Evolutionary conservation across 2,888 invertebrate genomes (phyloP), one percentile per base, ranked within the genome.

Genomic region (Rhagium mordax): DNA sequence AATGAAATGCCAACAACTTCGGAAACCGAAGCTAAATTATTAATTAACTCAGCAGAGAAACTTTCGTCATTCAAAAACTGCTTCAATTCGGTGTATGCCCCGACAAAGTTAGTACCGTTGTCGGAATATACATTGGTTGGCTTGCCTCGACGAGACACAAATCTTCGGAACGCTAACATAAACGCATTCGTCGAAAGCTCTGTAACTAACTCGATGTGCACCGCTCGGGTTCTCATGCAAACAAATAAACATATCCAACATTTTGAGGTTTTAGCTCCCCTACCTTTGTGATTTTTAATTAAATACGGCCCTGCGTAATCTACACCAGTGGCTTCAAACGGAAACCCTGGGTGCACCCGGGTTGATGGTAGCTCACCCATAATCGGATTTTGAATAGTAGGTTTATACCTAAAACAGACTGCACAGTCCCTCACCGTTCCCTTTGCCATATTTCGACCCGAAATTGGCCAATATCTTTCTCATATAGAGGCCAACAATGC

Each of bases 301-400:
- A 13, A 2, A 62, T 20, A 62, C 6, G 48, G 61, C 47, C 61
- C 61, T 13, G 61, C 61, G 24, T 49, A 62, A 24, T 62, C 62
- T 10, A 62, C 62, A 10, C 62, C 62, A 15, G 7, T 10, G 2
- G 8, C 10, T 10, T 0, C 6, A 62, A 62, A 62, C 15, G 48
- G 20, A 13, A 20, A 18, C 13, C 15, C 18, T 10, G 48, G 48
- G 24, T 48, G 62, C 7, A 62, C 21, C 3, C 62, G 4, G 1
- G 15, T 5, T 21, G 3, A 10, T 2, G 49, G 62, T 15, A 60
- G 33, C 6, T 60, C 8, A n/a, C 59, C 59, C 27, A 33, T 59
- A 0, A 60, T 60, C 2, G 59, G 59, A n/a, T n/a, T n/a, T n/a
- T 29, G 20, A 15, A 27, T 15, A 33, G n/a, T 33, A 8, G 7